A percentile compares a stretch with the other conserved stretches of the same genome.
These are phyloP conservation scores for Abrostola triplasia DNA, from an alignment of 2,888 invertebrate genomes.

Conservation along the genomic window DNA sequence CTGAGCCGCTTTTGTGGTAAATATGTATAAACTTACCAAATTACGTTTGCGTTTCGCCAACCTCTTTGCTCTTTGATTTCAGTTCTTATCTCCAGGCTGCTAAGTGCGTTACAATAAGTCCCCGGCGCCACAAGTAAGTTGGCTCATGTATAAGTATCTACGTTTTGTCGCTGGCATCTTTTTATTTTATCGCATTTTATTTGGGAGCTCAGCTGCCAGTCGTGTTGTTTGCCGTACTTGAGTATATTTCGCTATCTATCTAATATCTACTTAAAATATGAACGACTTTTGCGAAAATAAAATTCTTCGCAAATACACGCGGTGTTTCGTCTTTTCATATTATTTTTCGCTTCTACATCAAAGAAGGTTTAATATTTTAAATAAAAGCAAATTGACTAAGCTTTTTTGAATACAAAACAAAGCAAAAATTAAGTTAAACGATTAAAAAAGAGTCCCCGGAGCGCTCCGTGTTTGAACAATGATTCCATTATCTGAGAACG, in stretches of 20 bases:
- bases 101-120: slow-evolving; percentile 34
- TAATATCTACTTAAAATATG: slow-evolving; percentile 62
- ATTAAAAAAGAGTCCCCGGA: slow-evolving; percentile 80
- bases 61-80: slow-evolving; percentile 50
- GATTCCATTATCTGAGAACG: slow-evolving; percentile 82
- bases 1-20: slow-evolving; percentile 88
- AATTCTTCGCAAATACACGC: slow-evolving; percentile 29
- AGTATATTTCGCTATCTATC: slow-evolving; percentile 67
- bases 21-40: slow-evolving; percentile 85
- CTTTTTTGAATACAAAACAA: slow-evolving; percentile 71
- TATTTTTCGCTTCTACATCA: slow-evolving; percentile 29
- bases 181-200: slow-evolving; percentile 87
- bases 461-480: slow-evolving; percentile 77
- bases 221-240: slow-evolving; percentile 80
- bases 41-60: slow-evolving; percentile 55
- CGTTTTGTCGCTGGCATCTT: slow-evolving; percentile 85
- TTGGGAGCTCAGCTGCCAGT: slow-evolving; percentile 85
- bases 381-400: slow-evolving; percentile 40
- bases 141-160: slow-evolving; percentile 80
- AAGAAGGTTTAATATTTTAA: slow-evolving; percentile 52
- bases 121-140: slow-evolving; percentile 50
- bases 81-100: slow-evolving; percentile 56
- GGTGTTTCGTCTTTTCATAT: slow-evolving; percentile 16
- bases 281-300: slow-evolving; percentile 45
- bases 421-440: slow-evolving; percentile 82